A percentile compares a stretch with the other conserved stretches of the same genome.
phyloP scores from a whole-genome alignment of 2,888 invertebrate genomes.

The Perizoma flavofasciatum region DNA sequence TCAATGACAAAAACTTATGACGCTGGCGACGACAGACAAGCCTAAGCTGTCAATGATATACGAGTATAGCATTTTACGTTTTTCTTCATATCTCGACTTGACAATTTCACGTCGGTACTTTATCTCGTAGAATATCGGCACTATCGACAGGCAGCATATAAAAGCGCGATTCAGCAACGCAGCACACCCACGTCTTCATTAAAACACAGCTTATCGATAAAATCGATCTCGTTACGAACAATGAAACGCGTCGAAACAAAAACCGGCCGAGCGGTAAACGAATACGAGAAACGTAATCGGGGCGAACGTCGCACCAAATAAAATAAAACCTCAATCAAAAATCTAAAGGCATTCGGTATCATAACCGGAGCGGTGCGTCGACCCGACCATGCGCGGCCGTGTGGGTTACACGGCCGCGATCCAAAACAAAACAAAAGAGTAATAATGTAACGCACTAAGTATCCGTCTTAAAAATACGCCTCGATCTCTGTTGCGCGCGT shows the following conservation, averaged over 20 bases:
- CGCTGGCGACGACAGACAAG: too few species aligned
- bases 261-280: conserved; percentile 75
- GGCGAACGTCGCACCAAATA: conserved; percentile 74
- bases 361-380: conserved; percentile 78
- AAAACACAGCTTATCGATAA: conserved; percentile 73
- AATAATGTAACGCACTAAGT: conserved; percentile 82
- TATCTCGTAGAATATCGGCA: conserved; percentile 18
- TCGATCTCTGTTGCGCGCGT: conserved; percentile 75
- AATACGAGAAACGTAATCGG: conserved; percentile 81
- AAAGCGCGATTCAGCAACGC: conserved; percentile 51
- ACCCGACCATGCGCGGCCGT: conserved; percentile 71
- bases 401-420: conserved; percentile 72
- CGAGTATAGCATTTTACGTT: too few species aligned
- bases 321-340: conserved; percentile 83
- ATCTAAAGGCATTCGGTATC: conserved; percentile 78
- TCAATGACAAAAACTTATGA: conserved; percentile 15
- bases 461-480: conserved; percentile 81
- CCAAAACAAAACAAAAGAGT: conserved; percentile 74
- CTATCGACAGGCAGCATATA: conserved; percentile 41
- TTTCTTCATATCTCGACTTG: background rate
- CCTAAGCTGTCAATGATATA: too few species aligned
- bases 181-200: conserved; percentile 81
- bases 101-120: conserved; percentile 4
- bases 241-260: conserved; percentile 79
- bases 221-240: conserved; percentile 81